Evolutionary conservation across 1,140 invertebrate species (phyloP).

Genomic region (Drosophila quadrilineata): DNA sequence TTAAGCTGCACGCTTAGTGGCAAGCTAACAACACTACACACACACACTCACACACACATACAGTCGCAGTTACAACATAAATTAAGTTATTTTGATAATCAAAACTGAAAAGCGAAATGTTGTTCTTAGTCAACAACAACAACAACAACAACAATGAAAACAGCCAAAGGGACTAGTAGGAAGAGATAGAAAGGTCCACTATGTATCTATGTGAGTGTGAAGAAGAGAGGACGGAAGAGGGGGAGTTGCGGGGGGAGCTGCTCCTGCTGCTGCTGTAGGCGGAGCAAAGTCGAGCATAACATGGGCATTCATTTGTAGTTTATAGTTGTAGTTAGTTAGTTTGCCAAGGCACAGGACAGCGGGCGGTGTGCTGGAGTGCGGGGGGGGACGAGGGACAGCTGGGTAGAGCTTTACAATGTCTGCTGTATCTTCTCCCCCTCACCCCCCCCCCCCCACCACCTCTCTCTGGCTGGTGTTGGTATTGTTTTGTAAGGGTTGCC

Average conservation of each 20-base stretch:
- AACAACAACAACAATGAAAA: no score
- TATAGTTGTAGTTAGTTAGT: slow-evolving; percentile 29
- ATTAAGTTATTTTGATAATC: slow-evolving; percentile 79
- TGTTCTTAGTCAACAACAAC: slow-evolving; percentile 50
- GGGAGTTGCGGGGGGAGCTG: not conserved
- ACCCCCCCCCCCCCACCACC: no score
- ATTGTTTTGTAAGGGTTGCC: slow-evolving; percentile 58
- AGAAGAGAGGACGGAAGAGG: not conserved
- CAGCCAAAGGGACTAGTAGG: no score
- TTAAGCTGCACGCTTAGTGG: slow-evolving; percentile 68
- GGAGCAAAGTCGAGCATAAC: no score
- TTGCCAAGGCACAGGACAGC: not conserved
- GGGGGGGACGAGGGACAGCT: no score
- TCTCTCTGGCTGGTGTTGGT: no score
- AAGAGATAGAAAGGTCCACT: no score
- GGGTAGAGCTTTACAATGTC: not conserved
- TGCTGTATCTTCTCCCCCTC: not conserved
- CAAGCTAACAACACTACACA: slow-evolving; percentile 26
- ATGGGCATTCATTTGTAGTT: slow-evolving; percentile 70
- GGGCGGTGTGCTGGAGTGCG: not conserved
- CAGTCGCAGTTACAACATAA: slow-evolving; percentile 47
- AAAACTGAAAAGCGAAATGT: slow-evolving; percentile 73
- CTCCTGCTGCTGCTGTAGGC: no score
- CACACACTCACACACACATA: slow-evolving; percentile 6
- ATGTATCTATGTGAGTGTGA: no score